These are phyloP conservation scores for Gymnorhina tibicen DNA, from an alignment of 2,113 vertebrate species.

Conservation along the genomic window DNA sequence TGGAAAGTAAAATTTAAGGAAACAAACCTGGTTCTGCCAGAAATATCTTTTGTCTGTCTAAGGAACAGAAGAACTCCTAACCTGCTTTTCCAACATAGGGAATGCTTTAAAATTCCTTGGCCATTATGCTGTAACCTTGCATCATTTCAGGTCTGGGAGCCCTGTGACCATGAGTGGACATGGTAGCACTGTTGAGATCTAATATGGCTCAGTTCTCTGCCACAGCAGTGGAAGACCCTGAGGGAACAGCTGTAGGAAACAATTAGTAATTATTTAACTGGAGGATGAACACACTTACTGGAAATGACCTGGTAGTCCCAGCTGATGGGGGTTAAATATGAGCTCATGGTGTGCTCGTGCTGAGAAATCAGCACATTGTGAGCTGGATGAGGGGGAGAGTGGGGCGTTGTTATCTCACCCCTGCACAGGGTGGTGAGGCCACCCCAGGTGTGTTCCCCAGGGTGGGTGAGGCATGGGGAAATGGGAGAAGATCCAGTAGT, in stretches of 20 bases:
- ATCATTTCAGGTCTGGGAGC: background rate
- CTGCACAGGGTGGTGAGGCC: background rate
- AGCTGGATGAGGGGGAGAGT: background rate
- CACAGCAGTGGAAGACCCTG: background rate
- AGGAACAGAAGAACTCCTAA: constrained; percentile 63
- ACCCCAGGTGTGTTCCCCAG: background rate
- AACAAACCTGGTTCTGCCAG: constrained; percentile 73
- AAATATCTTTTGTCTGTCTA: constrained; percentile 71
- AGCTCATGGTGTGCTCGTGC: background rate
- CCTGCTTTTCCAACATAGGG: background rate
- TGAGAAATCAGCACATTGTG: background rate
- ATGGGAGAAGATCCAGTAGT: background rate
- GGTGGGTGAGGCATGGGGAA: background rate
- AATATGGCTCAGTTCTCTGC: background rate
- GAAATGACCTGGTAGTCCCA: background rate
- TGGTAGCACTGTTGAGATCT: background rate
- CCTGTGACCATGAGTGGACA: background rate
- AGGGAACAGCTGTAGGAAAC: background rate
- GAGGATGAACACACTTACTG: background rate
- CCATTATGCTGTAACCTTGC: background rate
- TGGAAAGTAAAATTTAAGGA: constrained; percentile 75
- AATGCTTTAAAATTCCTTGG: background rate
- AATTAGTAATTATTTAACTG: background rate
- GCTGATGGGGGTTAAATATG: background rate
- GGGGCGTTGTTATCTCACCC: background rate